Evolutionary conservation across 37 sponge, comb jelly and placozoan species (phyloP).

Genomic region (Chondrilla cf. caribensis): DNA sequence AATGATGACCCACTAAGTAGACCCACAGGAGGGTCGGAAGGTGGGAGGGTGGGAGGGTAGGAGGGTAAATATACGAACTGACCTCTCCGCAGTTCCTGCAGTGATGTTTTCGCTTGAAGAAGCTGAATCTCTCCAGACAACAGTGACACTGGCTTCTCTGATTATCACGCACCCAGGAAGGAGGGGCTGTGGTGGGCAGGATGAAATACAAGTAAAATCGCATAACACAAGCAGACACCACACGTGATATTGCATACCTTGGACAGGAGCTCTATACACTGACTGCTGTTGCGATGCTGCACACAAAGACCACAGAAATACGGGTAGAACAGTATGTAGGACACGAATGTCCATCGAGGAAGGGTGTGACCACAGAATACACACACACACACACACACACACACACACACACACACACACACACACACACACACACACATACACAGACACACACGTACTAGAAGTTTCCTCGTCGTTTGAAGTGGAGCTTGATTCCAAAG

Average conservation of each 20-base stretch:
- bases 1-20: too few species aligned
- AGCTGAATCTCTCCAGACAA: constrained; percentile 56
- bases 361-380: too few species aligned
- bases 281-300: too few species aligned
- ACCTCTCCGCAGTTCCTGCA: constrained; percentile 80
- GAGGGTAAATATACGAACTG: too few species aligned
- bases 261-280: too few species aligned
- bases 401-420: neutral
- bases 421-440: neutral
- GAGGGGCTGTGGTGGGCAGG: neutral
- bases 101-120: constrained; percentile 69
- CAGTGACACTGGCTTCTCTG: constrained; percentile 28
- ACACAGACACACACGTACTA: neutral
- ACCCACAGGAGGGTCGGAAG: too few species aligned
- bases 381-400: neutral
- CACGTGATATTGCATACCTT: neutral
- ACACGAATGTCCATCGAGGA: too few species aligned
- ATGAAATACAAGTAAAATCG: too few species aligned
- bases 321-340: too few species aligned
- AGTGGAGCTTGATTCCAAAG: neutral
- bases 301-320: too few species aligned
- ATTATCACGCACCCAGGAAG: constrained; percentile 48
- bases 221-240: too few species aligned
- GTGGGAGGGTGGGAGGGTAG: too few species aligned
- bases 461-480: neutral